A percentile compares a stretch with the other conserved stretches of the same genome.
These are phyloP conservation scores for Andrena hattorfiana DNA, from an alignment of 2,888 invertebrate species.

Conservation along the genomic window DNA sequence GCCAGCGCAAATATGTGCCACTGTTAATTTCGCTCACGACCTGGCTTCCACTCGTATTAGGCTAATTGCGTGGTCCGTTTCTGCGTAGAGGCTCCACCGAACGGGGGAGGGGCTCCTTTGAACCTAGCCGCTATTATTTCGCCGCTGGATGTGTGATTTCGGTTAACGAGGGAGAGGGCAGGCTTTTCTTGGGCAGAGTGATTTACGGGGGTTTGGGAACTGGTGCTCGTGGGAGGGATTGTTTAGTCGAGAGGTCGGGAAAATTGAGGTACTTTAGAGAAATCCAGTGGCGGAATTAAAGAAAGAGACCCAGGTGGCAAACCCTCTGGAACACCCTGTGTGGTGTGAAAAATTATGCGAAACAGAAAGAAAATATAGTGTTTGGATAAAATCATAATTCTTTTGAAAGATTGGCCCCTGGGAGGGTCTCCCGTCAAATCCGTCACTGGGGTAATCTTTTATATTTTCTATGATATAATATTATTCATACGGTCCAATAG, in stretches of 20 bases:
- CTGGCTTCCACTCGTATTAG: conserved; percentile 24
- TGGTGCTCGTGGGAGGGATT: background rate
- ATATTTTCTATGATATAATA: too few species aligned
- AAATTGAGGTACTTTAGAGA: too few species aligned
- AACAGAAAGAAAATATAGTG: too few species aligned
- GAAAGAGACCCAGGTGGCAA: too few species aligned
- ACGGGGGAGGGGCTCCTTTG: conserved; percentile 25
- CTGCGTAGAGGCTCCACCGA: conserved; percentile 1
- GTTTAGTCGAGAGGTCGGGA: background rate
- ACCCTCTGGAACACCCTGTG: too few species aligned
- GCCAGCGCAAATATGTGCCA: conserved; percentile 69
- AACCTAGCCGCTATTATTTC: conserved; percentile 39
- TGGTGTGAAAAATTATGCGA: too few species aligned
- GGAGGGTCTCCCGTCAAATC: too few species aligned
- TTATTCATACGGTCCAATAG: too few species aligned
- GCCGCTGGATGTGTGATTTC: conserved; percentile 42
- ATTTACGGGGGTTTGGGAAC: conserved; percentile 32
- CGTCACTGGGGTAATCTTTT: too few species aligned
- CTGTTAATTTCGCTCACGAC: conserved; percentile 63
- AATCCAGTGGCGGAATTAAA: too few species aligned
- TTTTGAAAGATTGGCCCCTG: too few species aligned
- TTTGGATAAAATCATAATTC: too few species aligned
- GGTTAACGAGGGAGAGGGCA: conserved; percentile 39
- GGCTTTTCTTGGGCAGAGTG: conserved; percentile 36
- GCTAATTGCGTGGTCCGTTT: conserved; percentile 24